phyloP scores from a whole-genome alignment of 2,797 vertebrate genomes.

The Mus spretus region DNA sequence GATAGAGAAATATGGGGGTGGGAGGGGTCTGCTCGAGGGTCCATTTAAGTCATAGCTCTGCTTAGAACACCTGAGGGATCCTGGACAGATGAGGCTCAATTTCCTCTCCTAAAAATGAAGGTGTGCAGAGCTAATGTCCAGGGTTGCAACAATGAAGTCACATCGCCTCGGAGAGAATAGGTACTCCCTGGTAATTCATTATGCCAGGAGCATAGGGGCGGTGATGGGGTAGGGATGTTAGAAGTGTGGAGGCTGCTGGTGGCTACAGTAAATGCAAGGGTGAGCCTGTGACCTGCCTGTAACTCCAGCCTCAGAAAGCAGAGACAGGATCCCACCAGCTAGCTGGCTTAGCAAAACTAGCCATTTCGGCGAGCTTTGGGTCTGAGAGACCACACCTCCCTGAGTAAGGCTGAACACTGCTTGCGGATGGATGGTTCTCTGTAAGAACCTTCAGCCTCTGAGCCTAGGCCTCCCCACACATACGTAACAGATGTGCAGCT shows the following conservation, averaged over 20 bases:
- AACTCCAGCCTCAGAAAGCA: background rate
- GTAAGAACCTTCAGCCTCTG: background rate
- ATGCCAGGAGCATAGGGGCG: background rate
- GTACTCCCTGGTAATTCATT: background rate
- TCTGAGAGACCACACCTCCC: no score
- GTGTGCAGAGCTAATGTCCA: background rate
- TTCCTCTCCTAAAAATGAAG: slow-evolving; percentile 31
- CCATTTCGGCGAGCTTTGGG: background rate
- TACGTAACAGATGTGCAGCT: background rate
- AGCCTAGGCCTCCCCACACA: background rate
- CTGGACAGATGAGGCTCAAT: background rate
- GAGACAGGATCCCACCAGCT: background rate
- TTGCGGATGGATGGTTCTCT: background rate
- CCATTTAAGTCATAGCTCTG: background rate
- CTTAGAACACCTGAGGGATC: background rate
- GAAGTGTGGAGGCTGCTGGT: background rate
- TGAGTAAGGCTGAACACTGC: background rate
- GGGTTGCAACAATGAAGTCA: background rate
- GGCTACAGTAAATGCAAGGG: no score
- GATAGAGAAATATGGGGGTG: background rate
- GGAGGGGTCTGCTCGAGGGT: background rate
- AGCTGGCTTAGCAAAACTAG: background rate
- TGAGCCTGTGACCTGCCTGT: background rate
- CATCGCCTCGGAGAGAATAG: background rate
- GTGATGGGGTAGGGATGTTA: background rate